Percentiles rank a stretch among this genome's conserved stretches.
Evolutionary conservation across 1,140 invertebrate genomes (phyloP).

Genomic region (Meloidogyne hapla): DNA sequence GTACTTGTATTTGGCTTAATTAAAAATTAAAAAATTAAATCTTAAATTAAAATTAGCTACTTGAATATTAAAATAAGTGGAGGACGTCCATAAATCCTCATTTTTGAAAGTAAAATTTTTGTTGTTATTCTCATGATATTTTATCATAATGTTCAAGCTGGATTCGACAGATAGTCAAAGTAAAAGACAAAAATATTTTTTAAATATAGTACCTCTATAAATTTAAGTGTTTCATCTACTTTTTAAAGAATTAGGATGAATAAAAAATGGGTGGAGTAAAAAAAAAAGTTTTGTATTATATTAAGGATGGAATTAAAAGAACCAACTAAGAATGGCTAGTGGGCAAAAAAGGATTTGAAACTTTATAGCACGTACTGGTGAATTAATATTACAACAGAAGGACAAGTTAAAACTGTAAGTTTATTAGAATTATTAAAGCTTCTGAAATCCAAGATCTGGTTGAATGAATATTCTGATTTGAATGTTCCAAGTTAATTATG

Average conservation of each 20-base stretch:
- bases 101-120: not conserved
- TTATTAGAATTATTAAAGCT: not conserved
- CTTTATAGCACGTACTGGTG: not conserved
- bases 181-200: too few species aligned
- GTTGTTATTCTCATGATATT: not conserved
- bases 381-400: not conserved
- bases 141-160: not conserved
- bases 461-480: not conserved
- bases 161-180: too few species aligned
- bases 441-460: not conserved
- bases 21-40: not conserved
- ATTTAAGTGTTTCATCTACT: not conserved
- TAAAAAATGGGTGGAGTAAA: not conserved
- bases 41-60: not conserved
- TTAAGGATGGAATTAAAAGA: not conserved
- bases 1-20: not conserved
- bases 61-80: not conserved
- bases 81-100: not conserved
- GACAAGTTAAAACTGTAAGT: not conserved
- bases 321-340: not conserved
- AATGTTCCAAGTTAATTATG: too few species aligned
- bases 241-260: not conserved
- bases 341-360: not conserved
- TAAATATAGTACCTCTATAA: too few species aligned
- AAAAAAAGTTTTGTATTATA: not conserved